Evolutionary conservation across 35 echinoderm and acorn worm genomes (phyloP), one percentile per base, ranked within the genome.

Genomic region (Chiridota heheva): DNA sequence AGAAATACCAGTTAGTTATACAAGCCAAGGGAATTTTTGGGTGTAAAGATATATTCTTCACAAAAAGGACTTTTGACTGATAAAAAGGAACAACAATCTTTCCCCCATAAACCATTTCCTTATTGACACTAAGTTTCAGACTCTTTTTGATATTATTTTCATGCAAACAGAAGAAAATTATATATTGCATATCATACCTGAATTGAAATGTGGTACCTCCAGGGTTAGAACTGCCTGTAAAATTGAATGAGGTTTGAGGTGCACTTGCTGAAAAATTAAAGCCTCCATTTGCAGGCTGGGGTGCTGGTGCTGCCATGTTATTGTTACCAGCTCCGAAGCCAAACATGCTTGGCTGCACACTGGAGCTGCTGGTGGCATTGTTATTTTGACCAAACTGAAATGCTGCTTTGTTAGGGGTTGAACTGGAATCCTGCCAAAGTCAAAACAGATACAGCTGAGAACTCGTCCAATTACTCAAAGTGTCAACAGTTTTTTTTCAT

Each of bases 311-410:
- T 10, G 65, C 8, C 10, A 5, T 5, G 48, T 53, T 53, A 22
- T 53, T 53, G 10, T 13, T 13, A 20, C 5, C 35, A 69, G 16
- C 28, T 44, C 69, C 69, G 42, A 78, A 78, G 29, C 30, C 33
- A 31, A 78, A 78, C 28, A 18, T 38, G n/a, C n/a, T n/a, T n/a
- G n/a, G n/a, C n/a, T n/a, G n/a, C n/a, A n/a, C n/a, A 36, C 75
- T 57, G 1, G 69, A 31, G 34, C 48, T 59, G 16, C 34, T 49
- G 46, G 40, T 78, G 75, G 58, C 62, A 35, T 78, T 78, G 56
- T 78, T 78, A 61, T 39, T 78, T 57, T 78, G 75, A 20, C 75
- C 75, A 42, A 78, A 78, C 75, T 78, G 75, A 42, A 78, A 78
- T 17, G 48, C 24, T 29, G 53, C 42, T 42, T 4, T 34, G 7